Evolutionary conservation across 1,140 invertebrate genomes (phyloP).

Genomic region (Hylaeus volcanicus): DNA sequence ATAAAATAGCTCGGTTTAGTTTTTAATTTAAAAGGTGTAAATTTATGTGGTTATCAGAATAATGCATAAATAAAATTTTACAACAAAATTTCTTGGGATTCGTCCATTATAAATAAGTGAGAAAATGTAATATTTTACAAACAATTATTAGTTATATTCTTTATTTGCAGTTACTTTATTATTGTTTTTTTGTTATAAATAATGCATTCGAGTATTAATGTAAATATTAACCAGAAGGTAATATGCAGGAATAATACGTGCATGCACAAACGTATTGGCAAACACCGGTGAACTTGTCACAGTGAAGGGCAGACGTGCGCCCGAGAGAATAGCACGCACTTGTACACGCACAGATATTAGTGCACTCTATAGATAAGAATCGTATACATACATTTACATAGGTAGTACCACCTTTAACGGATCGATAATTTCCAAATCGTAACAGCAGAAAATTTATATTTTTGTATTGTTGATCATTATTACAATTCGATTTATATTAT

Average conservation of each 20-base stretch:
- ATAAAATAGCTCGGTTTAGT: too few species aligned
- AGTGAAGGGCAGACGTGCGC: conserved; percentile 41
- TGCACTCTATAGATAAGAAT: conserved; percentile 17
- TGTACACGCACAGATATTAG: conserved; percentile 30
- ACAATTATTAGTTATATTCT: too few species aligned
- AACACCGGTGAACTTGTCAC: conserved; percentile 12
- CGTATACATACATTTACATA: conserved; percentile 17
- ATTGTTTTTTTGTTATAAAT: too few species aligned
- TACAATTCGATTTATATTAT: too few species aligned
- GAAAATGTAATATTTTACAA: too few species aligned
- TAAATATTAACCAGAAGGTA: neutral
- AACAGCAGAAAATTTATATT: neutral
- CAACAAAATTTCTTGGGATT: too few species aligned
- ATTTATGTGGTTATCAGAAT: too few species aligned
- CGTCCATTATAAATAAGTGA: too few species aligned
- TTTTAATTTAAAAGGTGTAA: too few species aligned
- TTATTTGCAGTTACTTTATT: too few species aligned
- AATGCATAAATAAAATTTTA: too few species aligned
- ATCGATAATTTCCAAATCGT: conserved; percentile 40
- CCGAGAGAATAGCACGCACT: conserved; percentile 34
- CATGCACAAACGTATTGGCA: neutral
- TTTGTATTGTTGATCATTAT: neutral
- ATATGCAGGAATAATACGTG: neutral
- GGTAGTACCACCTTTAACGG: conserved; percentile 30
- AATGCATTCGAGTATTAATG: too few species aligned